Evolutionary conservation across 92 coral and sea anemone genomes (phyloP).

Genomic region (Zoanthus sansibaricus): DNA sequence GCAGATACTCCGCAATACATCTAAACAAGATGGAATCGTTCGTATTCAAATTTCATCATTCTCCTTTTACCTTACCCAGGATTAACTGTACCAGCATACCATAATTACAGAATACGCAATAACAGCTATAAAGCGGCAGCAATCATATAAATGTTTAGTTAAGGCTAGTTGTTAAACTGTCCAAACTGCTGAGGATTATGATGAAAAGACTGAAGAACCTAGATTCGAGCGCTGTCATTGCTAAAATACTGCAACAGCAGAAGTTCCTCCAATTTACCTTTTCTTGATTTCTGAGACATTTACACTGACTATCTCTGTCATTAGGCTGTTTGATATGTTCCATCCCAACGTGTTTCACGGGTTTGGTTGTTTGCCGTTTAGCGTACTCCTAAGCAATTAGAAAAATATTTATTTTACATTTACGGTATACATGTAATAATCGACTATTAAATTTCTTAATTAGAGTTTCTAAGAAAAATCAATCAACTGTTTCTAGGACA

Average conservation of each 20-base stretch:
- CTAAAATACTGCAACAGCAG: not conserved
- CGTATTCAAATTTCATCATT: too few species aligned
- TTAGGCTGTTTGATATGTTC: constrained; percentile 87
- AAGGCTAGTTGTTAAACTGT: too few species aligned
- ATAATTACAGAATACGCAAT: too few species aligned
- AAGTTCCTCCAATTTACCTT: not conserved
- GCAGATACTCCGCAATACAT: too few species aligned
- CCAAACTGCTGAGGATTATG: not conserved
- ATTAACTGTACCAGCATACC: too few species aligned
- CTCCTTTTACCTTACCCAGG: too few species aligned
- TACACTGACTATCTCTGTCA: not conserved
- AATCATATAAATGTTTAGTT: too few species aligned
- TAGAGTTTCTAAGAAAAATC: too few species aligned
- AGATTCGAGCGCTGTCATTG: not conserved
- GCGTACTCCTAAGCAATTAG: constrained; percentile 28
- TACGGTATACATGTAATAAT: not conserved
- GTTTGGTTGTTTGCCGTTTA: constrained; percentile 81
- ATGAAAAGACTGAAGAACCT: not conserved
- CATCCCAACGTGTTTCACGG: constrained; percentile 84
- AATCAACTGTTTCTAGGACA: too few species aligned
- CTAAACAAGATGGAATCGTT: too few species aligned
- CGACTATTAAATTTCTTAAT: not conserved
- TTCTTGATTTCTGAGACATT: not conserved
- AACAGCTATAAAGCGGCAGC: too few species aligned
- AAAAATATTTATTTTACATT: not conserved